phyloP scores from a whole-genome alignment of 2,113 vertebrate species.

The Spheniscus mendiculus region DNA sequence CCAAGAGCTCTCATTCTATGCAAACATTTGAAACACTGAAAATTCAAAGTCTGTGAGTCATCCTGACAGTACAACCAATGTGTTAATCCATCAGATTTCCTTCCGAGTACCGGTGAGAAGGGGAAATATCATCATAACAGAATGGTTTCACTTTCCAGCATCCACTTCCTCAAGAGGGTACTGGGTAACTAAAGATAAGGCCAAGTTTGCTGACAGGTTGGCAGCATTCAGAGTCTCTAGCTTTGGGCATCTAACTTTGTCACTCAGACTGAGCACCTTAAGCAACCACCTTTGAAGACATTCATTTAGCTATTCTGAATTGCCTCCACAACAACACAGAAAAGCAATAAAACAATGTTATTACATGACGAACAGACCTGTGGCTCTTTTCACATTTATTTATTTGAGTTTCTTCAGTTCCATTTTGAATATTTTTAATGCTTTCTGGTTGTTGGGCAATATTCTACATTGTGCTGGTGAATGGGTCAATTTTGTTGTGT shows the following conservation, averaged over 20 bases:
- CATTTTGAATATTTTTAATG: neutral
- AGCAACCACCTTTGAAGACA: neutral
- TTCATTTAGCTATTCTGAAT: neutral
- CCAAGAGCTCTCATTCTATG: neutral
- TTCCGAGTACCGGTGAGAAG: neutral
- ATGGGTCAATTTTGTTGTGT: rapidly evolving
- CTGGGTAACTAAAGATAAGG: neutral
- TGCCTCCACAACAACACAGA: neutral
- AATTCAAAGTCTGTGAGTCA: neutral
- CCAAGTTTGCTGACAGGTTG: neutral
- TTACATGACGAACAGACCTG: neutral
- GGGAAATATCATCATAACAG: neutral
- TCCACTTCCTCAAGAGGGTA: neutral
- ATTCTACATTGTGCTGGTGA: neutral
- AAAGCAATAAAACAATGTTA: neutral
- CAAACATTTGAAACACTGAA: neutral
- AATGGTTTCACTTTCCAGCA: neutral
- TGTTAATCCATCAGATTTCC: neutral
- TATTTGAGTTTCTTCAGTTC: neutral
- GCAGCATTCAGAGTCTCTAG: neutral
- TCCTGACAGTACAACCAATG: neutral
- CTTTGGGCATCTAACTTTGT: neutral
- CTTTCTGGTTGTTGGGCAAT: neutral
- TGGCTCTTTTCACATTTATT: neutral
- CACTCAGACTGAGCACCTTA: neutral